Evolutionary conservation across 2,888 invertebrate species (phyloP).

Genomic region (Philhelius pedissequus): DNA sequence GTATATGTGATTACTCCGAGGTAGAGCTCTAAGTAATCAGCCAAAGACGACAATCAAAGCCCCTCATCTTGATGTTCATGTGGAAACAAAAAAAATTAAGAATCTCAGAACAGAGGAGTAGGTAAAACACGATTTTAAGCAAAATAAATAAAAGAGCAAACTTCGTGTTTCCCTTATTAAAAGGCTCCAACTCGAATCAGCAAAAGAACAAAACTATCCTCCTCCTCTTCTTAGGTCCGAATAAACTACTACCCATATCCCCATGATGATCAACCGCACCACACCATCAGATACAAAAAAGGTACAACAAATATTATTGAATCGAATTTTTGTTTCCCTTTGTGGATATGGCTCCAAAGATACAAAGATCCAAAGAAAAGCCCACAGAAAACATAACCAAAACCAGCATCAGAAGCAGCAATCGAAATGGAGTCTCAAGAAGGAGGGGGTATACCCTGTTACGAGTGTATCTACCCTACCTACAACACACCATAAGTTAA

Average conservation of each 20-base stretch:
- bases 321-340: conserved; percentile 25
- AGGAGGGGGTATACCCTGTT: conserved; percentile 55
- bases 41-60: conserved; percentile 46
- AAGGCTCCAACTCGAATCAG: conserved; percentile 38
- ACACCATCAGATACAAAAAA: conserved; percentile 35
- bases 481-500: conserved; percentile 23
- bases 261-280: conserved; percentile 14
- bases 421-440: conserved; percentile 67
- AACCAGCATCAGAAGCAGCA: conserved; percentile 46
- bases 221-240: conserved; percentile 26
- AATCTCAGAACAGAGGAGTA: conserved; percentile 8
- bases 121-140: conserved; percentile 51
- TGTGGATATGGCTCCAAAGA: conserved; percentile 16
- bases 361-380: neutral
- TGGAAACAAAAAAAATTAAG: conserved; percentile 20
- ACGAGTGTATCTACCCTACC: neutral
- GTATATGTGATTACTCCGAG: neutral
- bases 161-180: conserved; percentile 70
- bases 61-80: conserved; percentile 44
- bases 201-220: conserved; percentile 10
- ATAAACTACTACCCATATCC: conserved; percentile 28
- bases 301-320: conserved; percentile 59
- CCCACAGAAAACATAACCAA: neutral
- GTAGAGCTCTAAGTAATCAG: conserved; percentile 41
- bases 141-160: conserved; percentile 43